Conservation (phyloP, 2,113 vertebrate species). For the Ictalurus punctatus region DNA sequence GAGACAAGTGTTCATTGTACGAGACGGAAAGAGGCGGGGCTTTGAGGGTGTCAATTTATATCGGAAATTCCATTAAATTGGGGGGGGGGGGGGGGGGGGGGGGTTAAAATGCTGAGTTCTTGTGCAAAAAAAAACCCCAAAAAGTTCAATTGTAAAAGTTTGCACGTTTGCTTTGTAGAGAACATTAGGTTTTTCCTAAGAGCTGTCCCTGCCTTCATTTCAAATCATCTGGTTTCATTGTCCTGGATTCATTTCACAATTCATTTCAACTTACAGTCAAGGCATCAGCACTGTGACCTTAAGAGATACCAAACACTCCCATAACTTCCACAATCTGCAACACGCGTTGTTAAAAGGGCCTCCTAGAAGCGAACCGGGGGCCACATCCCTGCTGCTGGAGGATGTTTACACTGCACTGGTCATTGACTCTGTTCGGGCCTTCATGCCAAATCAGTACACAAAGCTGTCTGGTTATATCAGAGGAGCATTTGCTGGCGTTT, state of each 20-base stretch:
- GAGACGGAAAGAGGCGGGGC: background rate
- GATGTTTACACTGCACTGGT: conserved; percentile 49
- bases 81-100: no score
- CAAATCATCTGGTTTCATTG: background rate
- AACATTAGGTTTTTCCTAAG: background rate
- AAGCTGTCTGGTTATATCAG: conserved; percentile 12
- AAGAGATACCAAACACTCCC: background rate
- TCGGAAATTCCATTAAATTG: background rate
- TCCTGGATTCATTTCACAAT: background rate
- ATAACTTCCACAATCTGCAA: background rate
- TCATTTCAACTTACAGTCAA: background rate
- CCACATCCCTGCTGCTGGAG: conserved; percentile 16
- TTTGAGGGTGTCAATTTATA: background rate
- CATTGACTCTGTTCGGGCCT: conserved; percentile 34
- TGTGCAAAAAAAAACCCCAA: background rate
- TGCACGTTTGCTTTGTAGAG: background rate
- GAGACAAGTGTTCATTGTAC: background rate
- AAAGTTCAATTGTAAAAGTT: background rate
- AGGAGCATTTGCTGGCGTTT: background rate
- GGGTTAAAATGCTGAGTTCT: background rate
- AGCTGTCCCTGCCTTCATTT: background rate
- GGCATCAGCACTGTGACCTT: background rate
- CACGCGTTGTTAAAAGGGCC: background rate
- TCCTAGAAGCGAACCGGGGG: background rate
- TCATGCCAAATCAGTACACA: conserved; percentile 28